Base-by-base conservation (phyloP, 2,888 invertebrate species). In the Aporophyla lueneburgensis region DNA sequence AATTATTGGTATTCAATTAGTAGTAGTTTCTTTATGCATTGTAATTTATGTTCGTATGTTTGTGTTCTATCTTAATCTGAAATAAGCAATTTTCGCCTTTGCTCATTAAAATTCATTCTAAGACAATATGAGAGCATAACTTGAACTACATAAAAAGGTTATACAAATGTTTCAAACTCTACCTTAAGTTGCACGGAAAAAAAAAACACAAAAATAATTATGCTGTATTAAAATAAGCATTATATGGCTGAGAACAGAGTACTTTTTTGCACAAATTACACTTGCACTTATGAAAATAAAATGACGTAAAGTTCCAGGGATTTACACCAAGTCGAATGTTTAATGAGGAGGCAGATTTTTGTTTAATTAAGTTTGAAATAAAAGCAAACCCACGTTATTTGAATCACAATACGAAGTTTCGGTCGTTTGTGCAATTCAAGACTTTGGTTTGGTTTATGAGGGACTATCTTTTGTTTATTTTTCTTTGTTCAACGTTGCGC, bases 301-400 rank as follows among this genome's bases (percentile, higher is more conserved):
- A 78, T 62, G 61, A 76, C 54, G 71, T 56, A 16, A 80, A 66
- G 49, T 76, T 75, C 63, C 62, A 67, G 65, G 70, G 71, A 78
- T 87, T 87, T 75, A 85, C 82, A 80, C 70, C 67, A 68, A 73
- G 81, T 81, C 75, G 88, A 89, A 90, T 89, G 80, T 81, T 86
- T 92, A 92, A 92, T 88, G 89, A 91, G 88, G 85, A 86, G 79
- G 86, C 71, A 81, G 85, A 86, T 87, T 90, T 89, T 89, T 88
- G 88, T 88, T 88, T 89, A 91, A 91, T 90, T 90, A 88, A 88
- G 84, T 89, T 85, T 82, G 65, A 82, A 90, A 91, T 89, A 88
- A 89, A 88, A 88, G 86, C 85, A 83, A 86, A 78, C 24, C 62
- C 33, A 27, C 59, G 70, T 81, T 78, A 89, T 90, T 90, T 88